phyloP scores from a whole-genome alignment of 2,888 invertebrate genomes.

The Aphodius granarius region DNA sequence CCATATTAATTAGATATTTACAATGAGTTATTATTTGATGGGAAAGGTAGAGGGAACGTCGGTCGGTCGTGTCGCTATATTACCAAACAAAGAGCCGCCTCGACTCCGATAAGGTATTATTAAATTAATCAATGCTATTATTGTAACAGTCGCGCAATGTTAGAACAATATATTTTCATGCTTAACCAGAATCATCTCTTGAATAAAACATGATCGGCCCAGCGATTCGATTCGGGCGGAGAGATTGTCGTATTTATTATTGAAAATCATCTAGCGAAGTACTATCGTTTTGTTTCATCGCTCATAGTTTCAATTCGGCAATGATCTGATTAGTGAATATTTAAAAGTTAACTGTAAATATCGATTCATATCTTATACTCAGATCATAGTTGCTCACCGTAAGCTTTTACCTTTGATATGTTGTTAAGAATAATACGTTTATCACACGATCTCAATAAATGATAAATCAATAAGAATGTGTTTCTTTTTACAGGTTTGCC shows the following conservation, averaged over 20 bases:
- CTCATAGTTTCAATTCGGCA: background rate
- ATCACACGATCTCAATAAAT: background rate
- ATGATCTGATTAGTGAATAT: background rate
- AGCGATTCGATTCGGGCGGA: background rate
- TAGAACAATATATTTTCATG: background rate
- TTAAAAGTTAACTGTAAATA: background rate
- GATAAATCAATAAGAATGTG: background rate
- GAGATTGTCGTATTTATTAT: background rate
- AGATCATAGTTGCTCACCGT: background rate
- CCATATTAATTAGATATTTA: slow-evolving; percentile 12
- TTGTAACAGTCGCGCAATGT: background rate
- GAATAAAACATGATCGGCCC: background rate
- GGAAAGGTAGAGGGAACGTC: background rate
- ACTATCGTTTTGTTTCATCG: background rate
- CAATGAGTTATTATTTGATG: slow-evolving; percentile 7
- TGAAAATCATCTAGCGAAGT: background rate
- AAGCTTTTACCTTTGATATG: background rate
- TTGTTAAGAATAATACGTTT: background rate
- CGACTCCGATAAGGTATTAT: background rate
- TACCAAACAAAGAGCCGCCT: background rate
- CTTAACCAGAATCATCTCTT: background rate
- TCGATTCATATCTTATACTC: background rate
- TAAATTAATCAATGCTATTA: background rate
- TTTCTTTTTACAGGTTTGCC: background rate
- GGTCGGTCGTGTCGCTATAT: background rate